phyloP scores from a whole-genome alignment of 2,888 invertebrate species.

The Phyto melanocephala region DNA sequence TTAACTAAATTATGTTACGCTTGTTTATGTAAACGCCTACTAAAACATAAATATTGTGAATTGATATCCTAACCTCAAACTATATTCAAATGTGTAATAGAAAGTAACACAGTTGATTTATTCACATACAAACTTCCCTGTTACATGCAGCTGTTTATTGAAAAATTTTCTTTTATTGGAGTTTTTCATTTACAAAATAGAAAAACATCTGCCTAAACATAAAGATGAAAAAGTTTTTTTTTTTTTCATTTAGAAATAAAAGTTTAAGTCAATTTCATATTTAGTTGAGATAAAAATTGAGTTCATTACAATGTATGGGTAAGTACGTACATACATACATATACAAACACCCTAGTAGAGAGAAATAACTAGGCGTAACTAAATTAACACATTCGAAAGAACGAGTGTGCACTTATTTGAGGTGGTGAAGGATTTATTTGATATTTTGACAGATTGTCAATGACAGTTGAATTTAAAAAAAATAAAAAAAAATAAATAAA shows the following conservation, averaged over 20 bases:
- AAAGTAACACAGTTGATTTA: background rate
- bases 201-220: slow-evolving; percentile 49
- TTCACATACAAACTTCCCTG: slow-evolving; percentile 23
- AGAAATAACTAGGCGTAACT: slow-evolving; percentile 47
- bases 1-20: slow-evolving; percentile 7
- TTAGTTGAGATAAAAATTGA: too few relatives aligned
- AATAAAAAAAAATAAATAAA: background rate
- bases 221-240: background rate
- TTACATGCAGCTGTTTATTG: slow-evolving; percentile 6
- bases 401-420: too few relatives aligned
- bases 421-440: slow-evolving; percentile 41
- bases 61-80: slow-evolving; percentile 21
- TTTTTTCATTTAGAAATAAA: background rate
- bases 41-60: background rate
- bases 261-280: slow-evolving; percentile 34
- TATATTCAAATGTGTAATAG: background rate
- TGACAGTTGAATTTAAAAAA: slow-evolving; percentile 49
- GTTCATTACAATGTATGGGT: too few relatives aligned
- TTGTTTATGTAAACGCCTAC: slow-evolving; percentile 34
- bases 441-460: slow-evolving; percentile 67
- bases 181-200: slow-evolving; percentile 4
- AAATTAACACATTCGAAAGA: slow-evolving; percentile 20
- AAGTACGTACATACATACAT: too few relatives aligned
- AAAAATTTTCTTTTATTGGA: slow-evolving; percentile 17
- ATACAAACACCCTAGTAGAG: too few relatives aligned